Base-by-base conservation (phyloP, 2,888 invertebrate genomes). In the Ophioninae sp. region DNA sequence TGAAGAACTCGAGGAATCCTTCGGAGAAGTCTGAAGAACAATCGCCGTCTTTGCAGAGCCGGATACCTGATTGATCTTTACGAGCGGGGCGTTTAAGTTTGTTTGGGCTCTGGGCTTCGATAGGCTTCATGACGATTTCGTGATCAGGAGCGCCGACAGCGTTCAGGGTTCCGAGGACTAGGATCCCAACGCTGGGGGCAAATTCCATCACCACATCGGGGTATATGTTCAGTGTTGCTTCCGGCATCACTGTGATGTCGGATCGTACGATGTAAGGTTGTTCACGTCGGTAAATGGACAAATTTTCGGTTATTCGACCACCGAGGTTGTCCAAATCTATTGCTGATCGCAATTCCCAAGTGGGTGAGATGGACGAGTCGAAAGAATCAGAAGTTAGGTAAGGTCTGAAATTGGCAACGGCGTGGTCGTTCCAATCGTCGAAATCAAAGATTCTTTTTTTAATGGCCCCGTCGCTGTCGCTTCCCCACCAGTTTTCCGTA, bases 381-480 rank as follows among this genome's bases (percentile, higher is more conserved):
- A 97, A 95, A 71, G 95, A 94, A 86, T 97, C 96, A 90, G 96
- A 96, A 0, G 96, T 95, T 80, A 99, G 94, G 92, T 96, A 99
- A 0, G 99, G 99, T 77, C 96, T 95, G 92, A 96, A 99, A 17
- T 96, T 95, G 0, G 99, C 99, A 74, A 99, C 95, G 0, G 99
- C 99, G 92, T 98, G 98, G 93, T 98, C 98, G 92, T 99, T 99
- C 99, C 99, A 99, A 92, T 99, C 99, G 92, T 99, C 99, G 93
- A 99, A 99, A 93, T 99, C 99, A 91, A 99, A 99, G 89, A 99
- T 98, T 90, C 96, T 95, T 73, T 95, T 94, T 81, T 95, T 95
- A 76, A 99, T 99, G 78, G 95, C 94, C 6, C 93, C 93, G 74
- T 97, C 95, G 77, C 96, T 95, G 0, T 94, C 93, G 3, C 96